Evolutionary conservation across 2,888 invertebrate genomes (phyloP).

Genomic region (Thyatira batis): DNA sequence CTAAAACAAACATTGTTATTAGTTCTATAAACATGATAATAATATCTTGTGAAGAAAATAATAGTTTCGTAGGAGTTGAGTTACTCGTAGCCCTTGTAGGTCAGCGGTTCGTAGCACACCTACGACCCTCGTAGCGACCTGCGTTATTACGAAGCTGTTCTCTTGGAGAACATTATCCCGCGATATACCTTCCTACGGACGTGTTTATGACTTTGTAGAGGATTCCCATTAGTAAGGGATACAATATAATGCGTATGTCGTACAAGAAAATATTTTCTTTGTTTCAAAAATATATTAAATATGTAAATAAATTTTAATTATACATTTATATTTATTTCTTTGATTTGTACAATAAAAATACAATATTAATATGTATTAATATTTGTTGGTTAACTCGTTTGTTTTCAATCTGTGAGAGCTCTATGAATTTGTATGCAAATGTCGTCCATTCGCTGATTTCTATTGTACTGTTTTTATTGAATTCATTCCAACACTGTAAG

Average conservation of each 20-base stretch:
- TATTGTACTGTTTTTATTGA: neutral
- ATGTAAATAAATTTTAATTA: neutral
- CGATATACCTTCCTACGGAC: slow-evolving; percentile 8
- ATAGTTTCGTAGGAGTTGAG: neutral
- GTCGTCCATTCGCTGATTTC: neutral
- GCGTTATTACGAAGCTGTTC: slow-evolving; percentile 17
- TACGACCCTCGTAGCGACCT: slow-evolving; percentile 6
- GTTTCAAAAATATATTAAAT: slow-evolving; percentile 7
- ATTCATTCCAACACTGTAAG: neutral
- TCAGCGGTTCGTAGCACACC: slow-evolving; percentile 1
- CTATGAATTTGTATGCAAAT: neutral
- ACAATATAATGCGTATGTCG: slow-evolving; percentile 11
- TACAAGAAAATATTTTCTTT: slow-evolving; percentile 19
- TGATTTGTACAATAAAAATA: too few relatives aligned
- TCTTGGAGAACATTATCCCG: slow-evolving; percentile 12
- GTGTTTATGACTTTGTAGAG: slow-evolving; percentile 21
- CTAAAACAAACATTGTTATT: too few relatives aligned
- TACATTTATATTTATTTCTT: neutral
- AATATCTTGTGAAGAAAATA: neutral
- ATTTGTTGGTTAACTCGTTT: neutral
- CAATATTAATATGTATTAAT: too few relatives aligned
- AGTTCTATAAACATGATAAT: too few relatives aligned
- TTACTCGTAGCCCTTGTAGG: slow-evolving; percentile 1
- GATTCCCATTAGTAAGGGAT: slow-evolving; percentile 18
- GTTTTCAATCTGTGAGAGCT: neutral